These are phyloP conservation scores for Heterotilapia buettikoferi DNA, from an alignment of 2,113 vertebrate genomes.

Conservation along the genomic window DNA sequence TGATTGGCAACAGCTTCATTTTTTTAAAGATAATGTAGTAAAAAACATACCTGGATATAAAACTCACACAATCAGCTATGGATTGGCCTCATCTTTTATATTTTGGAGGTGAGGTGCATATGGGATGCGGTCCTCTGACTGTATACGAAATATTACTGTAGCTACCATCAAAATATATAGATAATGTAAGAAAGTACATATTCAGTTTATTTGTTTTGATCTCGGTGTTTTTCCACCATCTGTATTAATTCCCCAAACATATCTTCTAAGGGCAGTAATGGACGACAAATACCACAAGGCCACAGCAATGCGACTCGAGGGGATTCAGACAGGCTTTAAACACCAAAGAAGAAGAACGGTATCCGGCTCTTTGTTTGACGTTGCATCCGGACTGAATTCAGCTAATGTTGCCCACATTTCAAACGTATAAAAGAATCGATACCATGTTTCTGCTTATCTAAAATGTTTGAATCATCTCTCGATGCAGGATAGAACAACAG, in stretches of 20 bases:
- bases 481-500: not conserved
- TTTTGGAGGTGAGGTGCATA: not conserved
- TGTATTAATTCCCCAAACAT: not conserved
- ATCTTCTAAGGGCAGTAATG: not conserved
- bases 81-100: not conserved
- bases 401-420: slow-evolving; percentile 18
- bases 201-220: not conserved
- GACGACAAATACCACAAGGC: not conserved
- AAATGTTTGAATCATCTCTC: not conserved
- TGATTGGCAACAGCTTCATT: not conserved
- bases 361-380: slow-evolving; percentile 35
- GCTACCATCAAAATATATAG: not conserved
- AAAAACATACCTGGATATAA: not conserved
- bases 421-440: slow-evolving; percentile 9
- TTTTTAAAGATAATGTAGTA: not conserved
- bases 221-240: not conserved
- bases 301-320: not conserved
- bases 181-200: not conserved
- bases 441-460: not conserved
- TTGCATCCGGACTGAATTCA: slow-evolving; percentile 33
- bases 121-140: not conserved
- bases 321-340: not conserved
- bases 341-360: not conserved
- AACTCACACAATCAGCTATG: not conserved
- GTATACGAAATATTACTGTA: not conserved